A percentile compares a stretch with the other conserved stretches of the same genome.
Conservation (phyloP, 2,113 vertebrate species). For the Ptyas mucosa region DNA sequence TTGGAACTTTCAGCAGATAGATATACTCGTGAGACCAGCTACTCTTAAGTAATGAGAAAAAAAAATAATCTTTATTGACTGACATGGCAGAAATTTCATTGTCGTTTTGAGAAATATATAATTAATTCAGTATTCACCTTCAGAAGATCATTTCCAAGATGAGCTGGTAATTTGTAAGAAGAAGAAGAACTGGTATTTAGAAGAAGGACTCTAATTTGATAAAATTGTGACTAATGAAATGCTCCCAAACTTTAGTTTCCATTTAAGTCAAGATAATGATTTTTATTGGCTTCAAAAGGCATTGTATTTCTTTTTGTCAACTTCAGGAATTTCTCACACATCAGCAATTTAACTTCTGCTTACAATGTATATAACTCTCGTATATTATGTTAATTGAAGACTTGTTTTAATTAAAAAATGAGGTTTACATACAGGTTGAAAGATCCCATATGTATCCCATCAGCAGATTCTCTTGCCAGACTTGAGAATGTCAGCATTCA, state of each 20-base stretch:
- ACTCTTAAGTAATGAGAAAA: not conserved
- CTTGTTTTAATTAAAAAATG: constrained; percentile 2
- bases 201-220: not conserved
- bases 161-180: not conserved
- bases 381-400: not conserved
- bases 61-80: constrained; percentile 3
- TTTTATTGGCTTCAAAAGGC: not conserved
- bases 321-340: not conserved
- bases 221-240: constrained; percentile 1
- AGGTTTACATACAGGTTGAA: not conserved
- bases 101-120: not conserved
- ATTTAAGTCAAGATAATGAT: not conserved
- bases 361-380: not conserved
- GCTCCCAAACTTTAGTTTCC: not conserved
- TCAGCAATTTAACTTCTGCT: not conserved
- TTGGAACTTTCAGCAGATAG: not conserved
- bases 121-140: not conserved
- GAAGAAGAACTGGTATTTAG: not conserved
- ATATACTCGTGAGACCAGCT: not conserved
- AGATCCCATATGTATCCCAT: not conserved
- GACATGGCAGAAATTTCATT: not conserved
- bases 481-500: not conserved
- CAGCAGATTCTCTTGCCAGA: not conserved
- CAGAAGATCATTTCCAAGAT: constrained; percentile 3
- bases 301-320: not conserved